These are phyloP conservation scores for Molossus alvarezi DNA, from an alignment of 2,797 vertebrate genomes.

Conservation along the genomic window DNA sequence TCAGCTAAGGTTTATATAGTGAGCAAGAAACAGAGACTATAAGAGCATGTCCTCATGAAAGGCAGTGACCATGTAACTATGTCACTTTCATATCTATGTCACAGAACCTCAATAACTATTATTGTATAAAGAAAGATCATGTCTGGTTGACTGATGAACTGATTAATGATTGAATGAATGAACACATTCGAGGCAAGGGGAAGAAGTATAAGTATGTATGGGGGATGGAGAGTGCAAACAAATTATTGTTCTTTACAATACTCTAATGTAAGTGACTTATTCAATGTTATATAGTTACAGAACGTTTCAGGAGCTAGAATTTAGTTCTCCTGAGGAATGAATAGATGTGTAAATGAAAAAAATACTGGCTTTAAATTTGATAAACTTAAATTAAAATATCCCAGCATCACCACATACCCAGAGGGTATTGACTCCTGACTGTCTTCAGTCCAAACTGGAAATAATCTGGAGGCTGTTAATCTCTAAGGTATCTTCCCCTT, in stretches of 20 bases:
- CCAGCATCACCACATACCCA: background rate
- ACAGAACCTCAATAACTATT: background rate
- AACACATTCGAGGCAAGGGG: background rate
- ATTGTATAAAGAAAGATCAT: constrained; percentile 6
- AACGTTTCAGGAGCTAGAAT: background rate
- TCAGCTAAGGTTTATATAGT: background rate
- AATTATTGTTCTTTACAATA: background rate
- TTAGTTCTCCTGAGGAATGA: background rate
- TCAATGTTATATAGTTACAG: background rate
- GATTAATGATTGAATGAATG: background rate
- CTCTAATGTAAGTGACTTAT: background rate
- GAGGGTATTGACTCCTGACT: background rate
- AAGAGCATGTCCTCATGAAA: background rate
- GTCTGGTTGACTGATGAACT: background rate
- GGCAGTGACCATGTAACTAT: background rate
- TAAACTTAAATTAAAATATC: background rate
- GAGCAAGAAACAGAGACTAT: background rate
- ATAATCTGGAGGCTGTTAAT: background rate
- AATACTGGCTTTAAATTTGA: background rate
- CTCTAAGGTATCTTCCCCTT: background rate
- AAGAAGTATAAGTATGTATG: background rate
- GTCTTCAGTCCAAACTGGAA: background rate
- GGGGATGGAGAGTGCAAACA: background rate
- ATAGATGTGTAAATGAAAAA: background rate
- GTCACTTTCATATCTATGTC: background rate